Base-by-base conservation (phyloP, 2,888 invertebrate species). In the Ceraclea dissimilis region DNA sequence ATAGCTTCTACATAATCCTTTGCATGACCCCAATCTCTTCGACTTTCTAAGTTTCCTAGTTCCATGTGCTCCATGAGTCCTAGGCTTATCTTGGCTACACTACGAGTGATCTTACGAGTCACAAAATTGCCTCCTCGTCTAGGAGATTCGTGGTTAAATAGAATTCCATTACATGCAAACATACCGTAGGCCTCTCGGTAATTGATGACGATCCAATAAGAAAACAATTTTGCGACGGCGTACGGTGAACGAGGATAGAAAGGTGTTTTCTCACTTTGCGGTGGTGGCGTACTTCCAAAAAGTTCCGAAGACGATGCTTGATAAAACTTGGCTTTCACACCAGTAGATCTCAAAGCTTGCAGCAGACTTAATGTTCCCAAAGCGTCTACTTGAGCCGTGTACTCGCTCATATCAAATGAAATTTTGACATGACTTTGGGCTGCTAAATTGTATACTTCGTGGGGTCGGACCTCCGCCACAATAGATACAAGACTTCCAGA, bases 381-480 rank as follows among this genome's bases (percentile, higher is more conserved):
- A 0, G 90, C 96, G 72, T 96, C 95, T 1, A 97, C 96, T 76
- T 99, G 96, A 0, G 98, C 96, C 0, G 99, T 99, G 68, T 99
- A 99, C 74, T 99, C 98, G 66, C 96, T 95, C 60, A 99, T 76
- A 68, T 99, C 98, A 70, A 99, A 99, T 0, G 98, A 99, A 33
- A 97, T 95, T 76, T 98, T 98, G 1, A 99, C 98, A 73, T 99
- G 99, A 64, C 97, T 97, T 70, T 99, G 98, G 0, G 99, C 99
- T 1, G 96, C 99, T 60, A 99, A 79, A 76, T 99, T 99, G 71
- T 99, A 99, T 63, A 99, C 91, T 76, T 99, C 99, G 33, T 84
- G 84, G 0, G 99, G 99, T 65, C 74, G 80, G 69, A 68, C 79
- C 82, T 76, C 65, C 19, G 73, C 73, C 53, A 95, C 90, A 31